These are phyloP conservation scores for Agrochola circellaris DNA, from an alignment of 2,888 invertebrate species.

Conservation along the genomic window DNA sequence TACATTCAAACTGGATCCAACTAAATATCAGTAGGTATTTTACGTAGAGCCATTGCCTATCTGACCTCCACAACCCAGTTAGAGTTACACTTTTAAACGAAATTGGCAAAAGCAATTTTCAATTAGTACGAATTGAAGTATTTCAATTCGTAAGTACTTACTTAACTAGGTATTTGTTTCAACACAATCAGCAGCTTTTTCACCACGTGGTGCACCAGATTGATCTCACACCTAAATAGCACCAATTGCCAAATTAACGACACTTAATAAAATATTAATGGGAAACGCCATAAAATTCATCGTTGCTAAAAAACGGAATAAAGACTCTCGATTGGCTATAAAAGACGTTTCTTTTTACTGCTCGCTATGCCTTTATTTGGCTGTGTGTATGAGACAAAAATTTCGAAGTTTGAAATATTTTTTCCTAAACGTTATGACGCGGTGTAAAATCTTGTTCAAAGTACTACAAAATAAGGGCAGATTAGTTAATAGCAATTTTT, in stretches of 20 bases:
- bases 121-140: too few species aligned
- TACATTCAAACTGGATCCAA: too few species aligned
- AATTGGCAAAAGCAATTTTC: too few species aligned
- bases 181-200: not conserved
- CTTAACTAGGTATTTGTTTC: not conserved
- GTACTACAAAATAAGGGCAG: not conserved
- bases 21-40: too few species aligned
- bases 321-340: slow-evolving; percentile 50
- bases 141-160: too few species aligned
- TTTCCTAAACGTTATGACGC: not conserved
- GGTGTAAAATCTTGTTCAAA: not conserved
- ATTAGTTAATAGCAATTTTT: not conserved
- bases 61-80: not conserved
- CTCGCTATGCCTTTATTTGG: not conserved
- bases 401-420: too few species aligned
- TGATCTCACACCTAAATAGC: slow-evolving; percentile 25
- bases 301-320: slow-evolving; percentile 57
- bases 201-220: slow-evolving; percentile 3
- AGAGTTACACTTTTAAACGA: too few species aligned
- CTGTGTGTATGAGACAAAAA: not conserved
- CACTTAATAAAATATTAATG: slow-evolving; percentile 62
- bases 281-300: slow-evolving; percentile 61
- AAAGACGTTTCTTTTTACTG: slow-evolving; percentile 38
- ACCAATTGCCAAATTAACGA: slow-evolving; percentile 55
- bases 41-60: too few species aligned